phyloP scores from a whole-genome alignment of 2,888 invertebrate species.

The Muscina levida region DNA sequence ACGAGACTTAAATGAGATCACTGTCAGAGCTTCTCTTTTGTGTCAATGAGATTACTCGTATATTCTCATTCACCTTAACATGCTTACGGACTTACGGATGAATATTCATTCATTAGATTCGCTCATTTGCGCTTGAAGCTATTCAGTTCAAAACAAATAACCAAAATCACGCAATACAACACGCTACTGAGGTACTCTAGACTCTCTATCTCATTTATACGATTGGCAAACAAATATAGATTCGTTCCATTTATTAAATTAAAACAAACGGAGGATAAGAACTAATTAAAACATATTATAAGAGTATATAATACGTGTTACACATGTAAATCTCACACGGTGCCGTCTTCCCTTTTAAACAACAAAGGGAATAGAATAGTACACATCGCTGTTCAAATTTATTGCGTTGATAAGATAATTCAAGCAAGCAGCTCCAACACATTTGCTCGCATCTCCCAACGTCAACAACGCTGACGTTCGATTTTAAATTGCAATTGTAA shows the following conservation, averaged over 20 bases:
- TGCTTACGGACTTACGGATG: no score
- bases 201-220: no score
- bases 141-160: neutral
- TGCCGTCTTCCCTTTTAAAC: no score
- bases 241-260: constrained; percentile 2
- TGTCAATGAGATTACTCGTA: no score
- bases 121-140: no score
- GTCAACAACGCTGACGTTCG: constrained; percentile 15
- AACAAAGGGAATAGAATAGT: constrained; percentile 10
- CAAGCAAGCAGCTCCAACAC: constrained; percentile 31
- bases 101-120: no score
- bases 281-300: constrained; percentile 5
- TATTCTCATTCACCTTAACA: no score
- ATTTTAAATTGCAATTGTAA: constrained; percentile 66
- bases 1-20: no score
- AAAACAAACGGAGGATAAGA: neutral
- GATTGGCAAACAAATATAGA: constrained; percentile 9
- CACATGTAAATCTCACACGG: no score
- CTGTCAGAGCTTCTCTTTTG: no score
- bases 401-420: constrained; percentile 60
- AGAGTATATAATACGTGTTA: neutral
- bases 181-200: no score
- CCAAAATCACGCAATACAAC: neutral
- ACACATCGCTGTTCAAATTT: constrained; percentile 1
- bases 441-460: constrained; percentile 17